Evolutionary conservation across 2,113 vertebrate genomes (phyloP).

Genomic region (Dasyornis broadbenti): DNA sequence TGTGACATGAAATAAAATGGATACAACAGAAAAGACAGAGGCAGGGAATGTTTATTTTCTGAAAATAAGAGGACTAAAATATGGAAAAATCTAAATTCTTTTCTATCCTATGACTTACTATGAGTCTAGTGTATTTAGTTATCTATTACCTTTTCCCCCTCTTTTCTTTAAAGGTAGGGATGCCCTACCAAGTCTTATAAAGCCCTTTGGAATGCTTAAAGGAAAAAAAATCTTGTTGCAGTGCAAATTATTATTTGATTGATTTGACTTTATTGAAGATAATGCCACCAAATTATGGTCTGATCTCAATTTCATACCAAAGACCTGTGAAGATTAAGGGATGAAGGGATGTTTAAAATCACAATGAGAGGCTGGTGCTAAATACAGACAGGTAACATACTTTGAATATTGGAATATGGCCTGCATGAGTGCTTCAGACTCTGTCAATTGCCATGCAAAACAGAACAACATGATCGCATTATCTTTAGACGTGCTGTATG

Average conservation of each 20-base stretch:
- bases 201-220: background rate
- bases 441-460: background rate
- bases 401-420: background rate
- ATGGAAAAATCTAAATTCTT: background rate
- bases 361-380: background rate
- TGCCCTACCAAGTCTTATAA: background rate
- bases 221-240: background rate
- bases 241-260: background rate
- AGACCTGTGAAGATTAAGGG: background rate
- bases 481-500: background rate
- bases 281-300: background rate
- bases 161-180: background rate
- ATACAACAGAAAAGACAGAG: background rate
- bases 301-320: background rate
- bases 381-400: background rate
- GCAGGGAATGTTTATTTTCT: background rate
- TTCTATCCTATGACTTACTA: background rate
- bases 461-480: background rate
- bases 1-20: background rate
- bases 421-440: background rate
- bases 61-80: background rate
- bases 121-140: background rate
- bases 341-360: background rate
- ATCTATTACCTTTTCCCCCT: background rate
- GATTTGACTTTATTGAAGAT: background rate